A percentile compares a stretch with the other conserved stretches of the same genome.
Conservation (phyloP, 2,113 vertebrate species). For the Notarius lentiginosus region DNA sequence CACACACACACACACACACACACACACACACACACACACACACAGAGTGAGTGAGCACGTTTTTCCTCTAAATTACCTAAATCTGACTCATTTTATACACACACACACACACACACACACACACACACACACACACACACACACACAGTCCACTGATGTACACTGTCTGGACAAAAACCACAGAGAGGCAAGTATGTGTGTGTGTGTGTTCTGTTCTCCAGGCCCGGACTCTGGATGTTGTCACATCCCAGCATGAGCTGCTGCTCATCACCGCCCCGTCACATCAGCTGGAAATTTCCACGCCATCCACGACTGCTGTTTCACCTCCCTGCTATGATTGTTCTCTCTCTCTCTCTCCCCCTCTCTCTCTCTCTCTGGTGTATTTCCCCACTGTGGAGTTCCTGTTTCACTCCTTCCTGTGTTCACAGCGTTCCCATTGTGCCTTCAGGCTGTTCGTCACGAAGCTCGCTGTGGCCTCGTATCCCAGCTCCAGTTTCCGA, state of each 20-base stretch:
- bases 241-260: not conserved
- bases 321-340: not conserved
- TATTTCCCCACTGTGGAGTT: slow-evolving; percentile 1
- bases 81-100: not conserved
- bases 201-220: not conserved
- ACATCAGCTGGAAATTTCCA: slow-evolving; percentile 17
- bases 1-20: not conserved
- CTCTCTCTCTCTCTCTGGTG: not conserved
- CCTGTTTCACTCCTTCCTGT: slow-evolving; percentile 11
- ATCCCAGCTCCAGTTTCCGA: slow-evolving; percentile 9
- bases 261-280: not conserved
- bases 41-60: not conserved
- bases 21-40: not conserved
- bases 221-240: not conserved
- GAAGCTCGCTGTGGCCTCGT: not conserved
- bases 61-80: not conserved
- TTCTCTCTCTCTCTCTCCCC: too few relatives aligned
- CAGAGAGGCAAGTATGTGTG: not conserved
- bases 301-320: not conserved
- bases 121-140: too few relatives aligned
- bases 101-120: too few relatives aligned
- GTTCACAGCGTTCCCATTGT: slow-evolving; percentile 1
- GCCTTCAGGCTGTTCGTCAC: not conserved
- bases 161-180: not conserved
- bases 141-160: not conserved